Percentiles rank a stretch among this genome's conserved stretches.
Evolutionary conservation across 2,113 vertebrate species (phyloP).

Genomic region (zebrafish (Danio rerio)): GRCz12tu NC_133195.1:22326001-22326500

Average conservation of each 20-base stretch:
- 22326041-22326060: too few relatives aligned
- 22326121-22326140: too few relatives aligned
- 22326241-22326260: conserved; percentile 27
- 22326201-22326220: neutral
- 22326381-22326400: neutral
- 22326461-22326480: neutral
- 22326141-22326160: too few relatives aligned
- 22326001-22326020: too few relatives aligned
- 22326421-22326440: conserved; percentile 18
- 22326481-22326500: neutral
- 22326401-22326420: conserved; percentile 37
- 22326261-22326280: neutral
- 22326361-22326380: conserved; percentile 9
- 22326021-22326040: too few relatives aligned
- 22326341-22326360: conserved; percentile 3
- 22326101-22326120: too few relatives aligned
- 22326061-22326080: too few relatives aligned
- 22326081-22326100: too few relatives aligned
- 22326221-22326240: neutral
- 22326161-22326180: neutral
- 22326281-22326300: neutral
- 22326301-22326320: neutral
- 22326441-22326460: neutral
- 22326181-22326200: neutral
- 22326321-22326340: neutral